These are phyloP conservation scores for Pontoporia blainvillei DNA, from an alignment of 2,113 vertebrate species.

Conservation along the genomic window DNA sequence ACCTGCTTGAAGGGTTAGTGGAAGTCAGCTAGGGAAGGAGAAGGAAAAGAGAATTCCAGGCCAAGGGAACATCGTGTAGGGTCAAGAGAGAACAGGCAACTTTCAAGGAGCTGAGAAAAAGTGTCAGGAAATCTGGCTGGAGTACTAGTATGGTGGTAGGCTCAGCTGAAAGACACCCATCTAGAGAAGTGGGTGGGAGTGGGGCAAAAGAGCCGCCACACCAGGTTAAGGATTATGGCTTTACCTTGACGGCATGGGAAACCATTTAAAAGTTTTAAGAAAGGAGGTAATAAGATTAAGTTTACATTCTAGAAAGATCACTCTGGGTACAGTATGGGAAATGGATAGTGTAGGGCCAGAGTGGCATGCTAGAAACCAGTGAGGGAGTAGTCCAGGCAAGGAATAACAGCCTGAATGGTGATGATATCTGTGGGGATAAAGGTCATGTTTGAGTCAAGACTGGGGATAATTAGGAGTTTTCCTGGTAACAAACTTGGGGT, in stretches of 20 bases:
- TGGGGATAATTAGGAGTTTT: slow-evolving; percentile 16
- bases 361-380: not conserved
- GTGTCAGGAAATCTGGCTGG: not conserved
- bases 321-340: not conserved
- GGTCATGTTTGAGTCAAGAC: not conserved
- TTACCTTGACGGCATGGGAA: not conserved
- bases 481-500: not conserved
- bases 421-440: not conserved
- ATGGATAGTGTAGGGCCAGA: not conserved
- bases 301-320: slow-evolving; percentile 24
- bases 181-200: not conserved
- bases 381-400: not conserved
- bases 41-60: not conserved
- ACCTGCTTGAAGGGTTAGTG: not conserved
- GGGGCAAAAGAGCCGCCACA: not conserved
- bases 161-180: not conserved
- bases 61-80: not conserved
- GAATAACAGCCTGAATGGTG: not conserved
- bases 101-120: not conserved
- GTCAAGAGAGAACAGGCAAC: not conserved
- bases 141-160: not conserved
- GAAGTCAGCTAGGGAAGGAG: not conserved
- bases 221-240: not conserved
- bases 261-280: slow-evolving; percentile 25
- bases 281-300: not conserved